Evolutionary conservation across 2,797 vertebrate genomes (phyloP).

Genomic region (Carcharodon carcharias): DNA sequence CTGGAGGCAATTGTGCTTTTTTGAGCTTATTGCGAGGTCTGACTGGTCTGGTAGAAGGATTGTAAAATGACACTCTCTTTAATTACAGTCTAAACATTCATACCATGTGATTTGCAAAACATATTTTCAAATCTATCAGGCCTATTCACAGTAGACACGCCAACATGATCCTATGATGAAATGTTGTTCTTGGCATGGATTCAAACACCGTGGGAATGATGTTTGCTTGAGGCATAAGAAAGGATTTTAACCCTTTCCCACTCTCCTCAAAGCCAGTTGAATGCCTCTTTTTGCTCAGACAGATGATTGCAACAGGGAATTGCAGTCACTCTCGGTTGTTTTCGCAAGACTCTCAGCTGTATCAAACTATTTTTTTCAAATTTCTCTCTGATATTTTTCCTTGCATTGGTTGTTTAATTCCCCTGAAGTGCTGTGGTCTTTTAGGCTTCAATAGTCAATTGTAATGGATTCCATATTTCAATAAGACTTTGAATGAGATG

Average conservation of each 20-base stretch:
- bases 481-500: not conserved
- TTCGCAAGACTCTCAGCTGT: not conserved
- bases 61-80: slow-evolving; percentile 7
- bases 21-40: not conserved
- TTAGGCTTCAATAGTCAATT: not conserved
- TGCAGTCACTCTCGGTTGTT: not conserved
- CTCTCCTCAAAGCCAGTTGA: not conserved
- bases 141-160: not conserved
- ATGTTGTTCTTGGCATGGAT: not conserved
- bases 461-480: not conserved
- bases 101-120: not conserved
- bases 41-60: not conserved
- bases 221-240: not conserved
- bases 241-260: not conserved
- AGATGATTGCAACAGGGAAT: not conserved
- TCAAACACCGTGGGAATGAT: not conserved
- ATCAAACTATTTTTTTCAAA: not conserved
- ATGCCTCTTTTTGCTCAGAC: not conserved
- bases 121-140: not conserved
- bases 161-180: not conserved
- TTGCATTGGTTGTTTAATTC: not conserved
- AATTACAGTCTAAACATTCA: slow-evolving; percentile 15
- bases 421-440: not conserved
- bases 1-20: not conserved
- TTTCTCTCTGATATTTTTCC: not conserved